Evolutionary conservation across 2,888 invertebrate species (phyloP), one percentile per base, ranked within the genome.

Genomic region (Drosophila anomelani): DNA sequence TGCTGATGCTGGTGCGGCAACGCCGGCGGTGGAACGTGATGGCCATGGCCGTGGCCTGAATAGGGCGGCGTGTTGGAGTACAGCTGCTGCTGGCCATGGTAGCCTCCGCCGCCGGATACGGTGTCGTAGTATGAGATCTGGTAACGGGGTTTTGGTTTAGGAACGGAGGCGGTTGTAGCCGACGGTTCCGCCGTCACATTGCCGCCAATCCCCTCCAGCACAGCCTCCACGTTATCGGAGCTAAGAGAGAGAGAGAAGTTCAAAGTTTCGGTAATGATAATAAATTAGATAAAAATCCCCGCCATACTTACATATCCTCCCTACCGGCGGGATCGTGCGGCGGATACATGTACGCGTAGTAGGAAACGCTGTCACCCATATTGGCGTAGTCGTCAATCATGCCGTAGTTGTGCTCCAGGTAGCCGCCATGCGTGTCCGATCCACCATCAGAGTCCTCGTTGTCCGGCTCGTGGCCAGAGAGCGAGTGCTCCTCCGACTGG

Each of bases 381-480:
- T 92, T 91, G 43, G 91, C 90, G 80, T 91, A 92, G 57, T 92
- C 92, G 71, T 91, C 91, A 54, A 92, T 91, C 89, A 91, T 88
- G 77, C 92, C 92, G 68, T 94, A 92, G 77, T 94, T 93, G 85
- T 95, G 95, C 78, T 95, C 95, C 82, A 95, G 92, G 85, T 95
- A 95, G 59, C 92, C 92, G 61, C 92, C 92, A 81, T 95, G 94
- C 68, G 94, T 93, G 69, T 95, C 95, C 46, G 95, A 95, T 38
- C 91, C 91, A 78, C 95, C 95, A 93, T 95, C 95, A 1, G 95
- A 95, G 81, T 95, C 95, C 93, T 96, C 95, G 92, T 95, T 95
- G 91, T 96, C 95, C 56, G 95, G 95, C 90, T 96, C 95, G 92
- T 95, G 95, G 0, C 95, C 95, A 58, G 95, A 95, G 53, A 95